Conservation (phyloP, 2,888 invertebrate species). For the Ennomos quercinarius region DNA sequence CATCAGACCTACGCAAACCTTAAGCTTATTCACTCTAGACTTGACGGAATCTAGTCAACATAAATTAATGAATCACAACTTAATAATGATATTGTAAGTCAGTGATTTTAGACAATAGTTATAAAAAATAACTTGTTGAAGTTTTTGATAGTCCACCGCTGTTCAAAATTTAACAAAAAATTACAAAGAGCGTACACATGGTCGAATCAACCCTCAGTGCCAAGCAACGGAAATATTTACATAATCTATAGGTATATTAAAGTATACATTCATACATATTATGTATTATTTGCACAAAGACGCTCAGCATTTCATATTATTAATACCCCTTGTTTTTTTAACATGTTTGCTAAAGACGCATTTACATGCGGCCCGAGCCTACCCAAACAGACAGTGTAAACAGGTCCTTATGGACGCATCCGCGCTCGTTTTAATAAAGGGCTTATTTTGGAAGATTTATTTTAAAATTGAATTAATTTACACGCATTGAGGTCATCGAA, state of each 20-base stretch:
- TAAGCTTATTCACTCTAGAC: too few relatives aligned
- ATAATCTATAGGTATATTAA: conserved; percentile 35
- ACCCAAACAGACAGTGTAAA: conserved; percentile 78
- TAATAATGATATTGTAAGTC: too few relatives aligned
- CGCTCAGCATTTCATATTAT: conserved; percentile 60
- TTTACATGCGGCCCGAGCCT: conserved; percentile 78
- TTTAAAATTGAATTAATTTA: conserved; percentile 52
- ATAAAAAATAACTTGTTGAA: too few relatives aligned
- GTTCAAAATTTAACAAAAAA: too few relatives aligned
- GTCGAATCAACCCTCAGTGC: conserved; percentile 12
- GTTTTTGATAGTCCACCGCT: too few relatives aligned
- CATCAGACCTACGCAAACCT: too few relatives aligned
- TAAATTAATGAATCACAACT: too few relatives aligned
- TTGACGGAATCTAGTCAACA: too few relatives aligned
- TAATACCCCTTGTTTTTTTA: conserved; percentile 82
- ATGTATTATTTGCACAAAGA: conserved; percentile 46
- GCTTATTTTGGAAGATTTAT: conserved; percentile 62
- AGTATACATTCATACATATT: conserved; percentile 33
- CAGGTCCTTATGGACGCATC: conserved; percentile 77
- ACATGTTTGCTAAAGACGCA: conserved; percentile 82
- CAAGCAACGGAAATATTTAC: conserved; percentile 29
- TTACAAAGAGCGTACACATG: background rate
- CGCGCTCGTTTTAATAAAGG: conserved; percentile 65
- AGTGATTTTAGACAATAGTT: too few relatives aligned
- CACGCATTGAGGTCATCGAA: conserved; percentile 33